phyloP scores from a whole-genome alignment of 2,888 invertebrate genomes.

The Mimas tiliae region DNA sequence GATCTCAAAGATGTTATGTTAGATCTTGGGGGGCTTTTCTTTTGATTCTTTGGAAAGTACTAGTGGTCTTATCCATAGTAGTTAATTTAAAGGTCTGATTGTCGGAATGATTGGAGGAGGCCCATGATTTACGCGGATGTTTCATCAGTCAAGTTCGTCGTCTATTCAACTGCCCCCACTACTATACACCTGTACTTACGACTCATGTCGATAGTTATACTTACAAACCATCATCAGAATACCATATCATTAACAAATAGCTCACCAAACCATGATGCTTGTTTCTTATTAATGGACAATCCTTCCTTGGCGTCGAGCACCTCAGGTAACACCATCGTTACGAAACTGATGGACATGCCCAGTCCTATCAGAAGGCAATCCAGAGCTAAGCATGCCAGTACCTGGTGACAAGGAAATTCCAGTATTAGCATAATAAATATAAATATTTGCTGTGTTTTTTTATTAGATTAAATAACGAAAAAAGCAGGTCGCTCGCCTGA shows the following conservation, averaged over 20 bases:
- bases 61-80: no score
- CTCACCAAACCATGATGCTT: slow-evolving; percentile 86
- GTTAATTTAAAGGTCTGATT: no score
- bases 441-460: background rate
- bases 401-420: slow-evolving; percentile 53
- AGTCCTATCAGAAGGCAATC: slow-evolving; percentile 83
- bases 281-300: slow-evolving; percentile 75
- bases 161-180: no score
- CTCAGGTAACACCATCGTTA: slow-evolving; percentile 84
- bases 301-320: slow-evolving; percentile 79
- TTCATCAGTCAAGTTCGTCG: no score
- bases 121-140: no score
- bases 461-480: no score
- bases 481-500: no score
- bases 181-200: no score
- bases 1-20: no score
- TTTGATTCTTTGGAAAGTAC: no score
- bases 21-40: no score
- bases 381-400: slow-evolving; percentile 81
- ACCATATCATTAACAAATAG: slow-evolving; percentile 26
- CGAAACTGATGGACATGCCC: slow-evolving; percentile 84
- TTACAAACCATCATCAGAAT: background rate
- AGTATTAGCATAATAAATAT: background rate
- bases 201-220: background rate
- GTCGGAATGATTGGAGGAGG: no score